Percentiles rank a stretch among this genome's conserved stretches.
phyloP scores from a whole-genome alignment of 2,797 vertebrate species.

The Macroramphosus scolopax region DNA sequence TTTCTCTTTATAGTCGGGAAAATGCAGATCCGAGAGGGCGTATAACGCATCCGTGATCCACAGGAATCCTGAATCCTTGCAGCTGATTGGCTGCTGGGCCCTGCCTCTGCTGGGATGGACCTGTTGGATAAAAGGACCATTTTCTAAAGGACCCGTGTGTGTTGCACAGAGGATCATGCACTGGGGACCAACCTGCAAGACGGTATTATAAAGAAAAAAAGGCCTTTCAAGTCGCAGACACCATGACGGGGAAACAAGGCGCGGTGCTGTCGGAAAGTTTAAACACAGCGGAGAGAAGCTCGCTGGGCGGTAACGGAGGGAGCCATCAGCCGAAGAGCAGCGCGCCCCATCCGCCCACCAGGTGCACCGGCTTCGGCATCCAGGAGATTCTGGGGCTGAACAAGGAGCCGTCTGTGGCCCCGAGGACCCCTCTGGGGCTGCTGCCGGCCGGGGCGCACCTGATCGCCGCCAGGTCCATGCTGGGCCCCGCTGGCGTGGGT shows the following conservation, averaged over 20 bases:
- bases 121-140: constrained; percentile 97
- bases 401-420: constrained; percentile 87
- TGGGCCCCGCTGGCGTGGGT: constrained; percentile 85
- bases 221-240: constrained; percentile 38
- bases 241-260: constrained; percentile 93
- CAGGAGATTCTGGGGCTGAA: constrained; percentile 97
- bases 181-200: constrained; percentile 80
- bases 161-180: constrained; percentile 86
- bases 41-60: constrained; percentile 68
- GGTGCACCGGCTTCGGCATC: constrained; percentile 97
- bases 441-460: constrained; percentile 87
- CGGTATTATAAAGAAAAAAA: constrained; percentile 57
- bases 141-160: constrained; percentile 88
- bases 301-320: constrained; percentile 63
- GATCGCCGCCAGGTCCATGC: constrained; percentile 89
- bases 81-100: constrained; percentile 92
- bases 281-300: constrained; percentile 78
- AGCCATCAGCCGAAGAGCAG: constrained; percentile 68
- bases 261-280: constrained; percentile 84
- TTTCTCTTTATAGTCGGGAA: constrained; percentile 36
- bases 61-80: constrained; percentile 87
- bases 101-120: constrained; percentile 91
- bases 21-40: constrained; percentile 62
- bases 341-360: constrained; percentile 77
- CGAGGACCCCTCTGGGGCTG: constrained; percentile 81